phyloP scores from a whole-genome alignment of 2,888 invertebrate genomes.

The Heteromurus nitidus region DNA sequence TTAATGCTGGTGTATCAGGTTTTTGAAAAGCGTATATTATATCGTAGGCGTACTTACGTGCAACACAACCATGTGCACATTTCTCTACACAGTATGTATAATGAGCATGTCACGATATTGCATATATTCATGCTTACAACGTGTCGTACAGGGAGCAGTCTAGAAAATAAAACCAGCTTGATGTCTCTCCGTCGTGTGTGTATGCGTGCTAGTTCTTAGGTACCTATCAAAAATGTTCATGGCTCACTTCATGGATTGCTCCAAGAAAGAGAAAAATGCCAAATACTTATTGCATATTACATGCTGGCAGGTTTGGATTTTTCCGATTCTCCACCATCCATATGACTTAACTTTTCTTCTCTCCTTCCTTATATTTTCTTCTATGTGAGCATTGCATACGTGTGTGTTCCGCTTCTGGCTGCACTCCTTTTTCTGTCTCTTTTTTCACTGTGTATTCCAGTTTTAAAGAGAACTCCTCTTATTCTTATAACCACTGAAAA shows the following conservation, averaged over 20 bases:
- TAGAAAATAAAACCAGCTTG: background rate
- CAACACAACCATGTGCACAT: too few species aligned
- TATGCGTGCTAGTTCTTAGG: background rate
- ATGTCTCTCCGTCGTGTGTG: conserved; percentile 1
- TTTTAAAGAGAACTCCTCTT: too few species aligned
- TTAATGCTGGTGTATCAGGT: too few species aligned
- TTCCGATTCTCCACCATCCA: conserved; percentile 49
- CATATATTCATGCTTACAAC: conserved; percentile 1
- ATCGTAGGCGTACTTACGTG: too few species aligned
- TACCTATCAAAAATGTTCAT: conserved; percentile 43
- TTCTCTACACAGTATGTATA: too few species aligned
- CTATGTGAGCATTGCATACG: background rate
- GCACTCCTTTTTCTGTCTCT: background rate
- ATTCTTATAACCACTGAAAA: background rate
- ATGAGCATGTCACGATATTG: conserved; percentile 13
- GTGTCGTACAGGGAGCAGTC: background rate
- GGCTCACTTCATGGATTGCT: conserved; percentile 43
- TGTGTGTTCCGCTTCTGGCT: background rate
- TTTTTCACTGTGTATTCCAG: background rate
- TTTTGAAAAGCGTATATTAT: too few species aligned
- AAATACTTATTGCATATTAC: conserved; percentile 54
- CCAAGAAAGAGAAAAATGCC: conserved; percentile 27
- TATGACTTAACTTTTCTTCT: conserved; percentile 31
- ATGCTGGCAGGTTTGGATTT: conserved; percentile 35
- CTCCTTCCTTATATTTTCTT: conserved; percentile 18